Evolutionary conservation across 2,888 invertebrate genomes (phyloP).

Genomic region (Phalera bucephala): DNA sequence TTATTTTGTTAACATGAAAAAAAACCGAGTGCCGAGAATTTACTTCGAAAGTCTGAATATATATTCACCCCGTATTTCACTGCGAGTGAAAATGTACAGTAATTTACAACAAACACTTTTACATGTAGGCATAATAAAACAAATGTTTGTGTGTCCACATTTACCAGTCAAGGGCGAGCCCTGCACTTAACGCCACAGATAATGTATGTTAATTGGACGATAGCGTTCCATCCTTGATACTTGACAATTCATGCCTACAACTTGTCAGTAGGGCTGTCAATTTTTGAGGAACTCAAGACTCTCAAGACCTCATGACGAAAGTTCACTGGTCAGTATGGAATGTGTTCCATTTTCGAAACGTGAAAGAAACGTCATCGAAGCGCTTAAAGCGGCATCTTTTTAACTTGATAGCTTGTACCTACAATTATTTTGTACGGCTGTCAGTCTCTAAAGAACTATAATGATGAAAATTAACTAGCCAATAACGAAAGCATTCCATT

Average conservation of each 20-base stretch:
- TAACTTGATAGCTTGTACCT: no score
- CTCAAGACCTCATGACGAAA: not conserved
- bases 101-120: slow-evolving; percentile 2
- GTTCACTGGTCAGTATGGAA: no score
- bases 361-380: no score
- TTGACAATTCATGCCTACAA: slow-evolving; percentile 12
- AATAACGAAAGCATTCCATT: no score
- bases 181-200: slow-evolving; percentile 44
- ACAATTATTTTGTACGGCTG: no score
- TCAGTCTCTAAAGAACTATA: no score
- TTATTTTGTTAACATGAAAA: no score
- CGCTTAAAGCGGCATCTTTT: no score
- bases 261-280: not conserved
- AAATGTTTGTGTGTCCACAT: slow-evolving; percentile 11
- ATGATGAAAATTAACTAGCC: no score
- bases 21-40: no score
- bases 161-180: slow-evolving; percentile 43
- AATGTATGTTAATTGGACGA: slow-evolving; percentile 50
- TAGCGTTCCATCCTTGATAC: slow-evolving; percentile 35
- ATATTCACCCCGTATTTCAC: not conserved
- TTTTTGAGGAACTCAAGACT: not conserved
- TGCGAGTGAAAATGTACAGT: not conserved
- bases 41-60: no score
- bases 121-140: slow-evolving; percentile 1
- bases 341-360: no score